Base-by-base conservation (phyloP, 2,888 invertebrate genomes). In the Caenorhabditis sp. region DNA sequence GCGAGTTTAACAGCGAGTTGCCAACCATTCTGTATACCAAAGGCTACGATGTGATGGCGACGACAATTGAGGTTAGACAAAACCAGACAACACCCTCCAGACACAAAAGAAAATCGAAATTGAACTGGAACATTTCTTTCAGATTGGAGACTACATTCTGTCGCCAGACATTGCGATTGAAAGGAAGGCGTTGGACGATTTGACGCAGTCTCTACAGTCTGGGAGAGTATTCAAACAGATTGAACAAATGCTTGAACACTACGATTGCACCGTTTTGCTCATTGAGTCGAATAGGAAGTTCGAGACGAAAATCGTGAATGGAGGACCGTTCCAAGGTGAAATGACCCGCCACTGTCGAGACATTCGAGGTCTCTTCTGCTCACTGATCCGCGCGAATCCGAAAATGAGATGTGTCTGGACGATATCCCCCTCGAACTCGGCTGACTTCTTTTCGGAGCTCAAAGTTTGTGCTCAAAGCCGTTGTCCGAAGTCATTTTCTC, bases 121-220 rank as follows among this genome's bases (percentile, higher is more conserved):
- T 55, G 6, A 60, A 37, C 56, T 58, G 22, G 5, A 51, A 37
- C 37, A 55, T 44, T 15, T 28, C 40, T 62, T 83, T 40, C 65
- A 87, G 87, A 85, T 99, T 78, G 99, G 98, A 0, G 99, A 99
- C 93, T 99, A 99, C 92, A 96, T 99, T 91, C 93, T 99, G 18
- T 96, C 98, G 0, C 96, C 97, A 0, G 96, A 97, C 24, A 96
- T 98, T 85, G 98, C 98, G 91, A 95, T 99, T 20, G 99, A 99
- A 93, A 94, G 99, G 64, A 99, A 99, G 87, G 89, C 90, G 1
- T 85, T 98, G 83, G 96, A 96, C 6, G 98, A 99, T 94, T 93
- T 99, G 86, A 96, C 98, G 89, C 97, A 97, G 6, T 98, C 98
- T 0, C 93, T 99, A 35, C 96, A 96, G 92, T 96, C 95, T 53